These are phyloP conservation scores for Uloborus diversus DNA, from an alignment of 1,140 invertebrate genomes.

Conservation along the genomic window DNA sequence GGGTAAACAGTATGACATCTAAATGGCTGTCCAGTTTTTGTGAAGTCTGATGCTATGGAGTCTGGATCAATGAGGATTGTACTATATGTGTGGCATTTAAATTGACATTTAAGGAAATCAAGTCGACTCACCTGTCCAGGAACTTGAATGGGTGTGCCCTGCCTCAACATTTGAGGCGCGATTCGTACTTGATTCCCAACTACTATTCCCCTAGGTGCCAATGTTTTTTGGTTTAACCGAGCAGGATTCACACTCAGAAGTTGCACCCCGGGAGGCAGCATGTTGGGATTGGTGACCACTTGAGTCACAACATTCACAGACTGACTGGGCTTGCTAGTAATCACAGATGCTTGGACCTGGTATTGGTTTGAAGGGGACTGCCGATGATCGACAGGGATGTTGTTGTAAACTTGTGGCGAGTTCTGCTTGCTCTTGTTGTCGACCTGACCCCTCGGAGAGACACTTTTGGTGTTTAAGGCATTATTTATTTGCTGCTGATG, in stretches of 20 bases:
- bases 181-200: conserved; percentile 51
- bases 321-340: conserved; percentile 26
- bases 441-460: not conserved
- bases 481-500: conserved; percentile 20
- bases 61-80: no score
- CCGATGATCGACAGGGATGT: not conserved
- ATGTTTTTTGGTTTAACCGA: conserved; percentile 32
- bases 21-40: no score
- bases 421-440: conserved; percentile 24
- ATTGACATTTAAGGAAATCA: no score
- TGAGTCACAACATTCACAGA: conserved; percentile 46
- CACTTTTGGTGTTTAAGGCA: conserved; percentile 31
- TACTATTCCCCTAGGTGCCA: conserved; percentile 51
- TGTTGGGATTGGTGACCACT: conserved; percentile 44
- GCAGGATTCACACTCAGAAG: conserved; percentile 44
- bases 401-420: not conserved
- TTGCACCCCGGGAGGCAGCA: conserved; percentile 30
- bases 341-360: conserved; percentile 47
- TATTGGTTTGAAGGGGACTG: conserved; percentile 41
- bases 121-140: conserved; percentile 40
- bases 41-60: no score
- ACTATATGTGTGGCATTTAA: no score
- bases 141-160: conserved; percentile 36
- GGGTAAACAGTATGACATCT: no score
- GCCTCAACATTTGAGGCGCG: conserved; percentile 41